phyloP scores from a whole-genome alignment of 2,888 invertebrate species.

The Thera obeliscata region DNA sequence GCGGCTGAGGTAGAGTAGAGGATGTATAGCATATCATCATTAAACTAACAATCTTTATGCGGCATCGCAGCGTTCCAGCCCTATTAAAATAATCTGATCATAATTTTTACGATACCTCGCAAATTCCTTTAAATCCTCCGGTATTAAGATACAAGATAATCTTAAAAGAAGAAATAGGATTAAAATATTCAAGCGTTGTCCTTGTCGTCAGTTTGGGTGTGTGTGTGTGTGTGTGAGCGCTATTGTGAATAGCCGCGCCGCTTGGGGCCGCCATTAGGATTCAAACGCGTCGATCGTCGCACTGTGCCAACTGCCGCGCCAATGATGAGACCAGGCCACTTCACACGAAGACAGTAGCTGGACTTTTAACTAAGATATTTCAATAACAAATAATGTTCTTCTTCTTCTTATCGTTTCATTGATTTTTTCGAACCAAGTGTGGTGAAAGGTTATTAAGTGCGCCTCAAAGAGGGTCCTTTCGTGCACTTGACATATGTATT shows the following conservation, averaged over 20 bases:
- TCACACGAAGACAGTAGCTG: constrained; percentile 3
- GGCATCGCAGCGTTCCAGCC: no score
- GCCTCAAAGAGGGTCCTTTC: no score
- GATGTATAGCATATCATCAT: neutral
- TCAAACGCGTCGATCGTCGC: constrained; percentile 28
- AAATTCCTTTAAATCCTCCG: no score
- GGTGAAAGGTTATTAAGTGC: no score
- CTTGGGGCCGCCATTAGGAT: constrained; percentile 25
- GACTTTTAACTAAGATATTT: no score
- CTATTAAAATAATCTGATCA: no score
- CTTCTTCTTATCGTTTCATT: no score
- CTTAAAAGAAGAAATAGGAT: constrained; percentile 2
- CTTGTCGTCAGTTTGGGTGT: constrained; percentile 12
- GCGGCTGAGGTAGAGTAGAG: neutral
- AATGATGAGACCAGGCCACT: constrained; percentile 5
- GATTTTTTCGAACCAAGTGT: no score
- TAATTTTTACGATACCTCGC: no score
- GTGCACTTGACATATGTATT: no score
- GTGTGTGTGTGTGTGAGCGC: constrained; percentile 28
- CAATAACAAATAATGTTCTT: no score
- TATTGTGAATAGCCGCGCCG: constrained; percentile 30
- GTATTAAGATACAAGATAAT: neutral
- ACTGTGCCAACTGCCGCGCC: constrained; percentile 29
- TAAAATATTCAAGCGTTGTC: constrained; percentile 22
- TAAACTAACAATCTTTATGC: no score